Base-by-base conservation (phyloP, 1,140 invertebrate genomes). In the Papilio machaon region DNA sequence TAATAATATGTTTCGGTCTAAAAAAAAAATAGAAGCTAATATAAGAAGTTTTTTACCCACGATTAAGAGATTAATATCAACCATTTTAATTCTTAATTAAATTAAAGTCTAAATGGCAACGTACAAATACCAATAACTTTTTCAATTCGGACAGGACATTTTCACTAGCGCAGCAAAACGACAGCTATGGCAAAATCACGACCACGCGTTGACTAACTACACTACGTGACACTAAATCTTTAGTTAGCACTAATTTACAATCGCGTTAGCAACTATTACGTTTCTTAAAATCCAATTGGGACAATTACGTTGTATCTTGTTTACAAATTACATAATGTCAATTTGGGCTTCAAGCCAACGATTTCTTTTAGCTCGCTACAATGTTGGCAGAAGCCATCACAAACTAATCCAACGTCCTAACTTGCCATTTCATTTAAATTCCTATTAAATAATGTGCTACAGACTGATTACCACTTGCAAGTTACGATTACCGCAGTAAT, bases 261-360 rank as follows among this genome's bases (percentile, higher is more conserved):
- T 60, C n/a, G 35, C 11, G 23, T 35, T 70, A 38, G 11, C 30
- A 17, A 60, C 58, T 15, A 35, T 67, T 64, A 30, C 60, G 23
- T 7, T 67, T 13, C 13, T 67, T 67, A 67, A 1, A 4, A 15
- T 35, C 23, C 23, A 67, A 67, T 67, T 67, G 30, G 35, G 11
- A 35, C 23, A 67, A 64, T 67, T 35, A 67, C 64, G 35, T 67
- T 35, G 60, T 70, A 70, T 70, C 64, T 38, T 70, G 64, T 70
- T 70, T 70, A 70, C 64, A 70, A 70, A 15, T 70, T 70, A 70
- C 64, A 38, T 70, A 70, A 70, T 70, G 13, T 70, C 23, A 13
- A 35, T 35, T 15, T 35, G 64, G 64, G 30, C 64, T 60, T 7
- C 64, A 35, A 13, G 64, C 64, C 64, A 70, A 70, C 35, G 8